Percentiles rank a stretch among this genome's conserved stretches.
phyloP scores from a whole-genome alignment of 2,113 vertebrate genomes.

The Pseudorectes ferrugineus region DNA sequence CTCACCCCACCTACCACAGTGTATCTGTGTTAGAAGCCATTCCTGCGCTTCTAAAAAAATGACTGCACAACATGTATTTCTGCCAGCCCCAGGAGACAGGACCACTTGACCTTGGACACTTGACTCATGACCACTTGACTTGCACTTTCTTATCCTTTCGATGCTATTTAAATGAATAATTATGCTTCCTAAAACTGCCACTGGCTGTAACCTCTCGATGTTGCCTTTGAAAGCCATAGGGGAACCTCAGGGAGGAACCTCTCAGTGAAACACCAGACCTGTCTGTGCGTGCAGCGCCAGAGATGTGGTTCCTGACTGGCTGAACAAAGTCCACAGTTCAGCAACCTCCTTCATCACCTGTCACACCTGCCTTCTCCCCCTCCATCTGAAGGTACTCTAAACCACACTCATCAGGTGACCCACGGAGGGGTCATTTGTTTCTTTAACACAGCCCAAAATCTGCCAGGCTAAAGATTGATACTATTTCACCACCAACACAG shows the following conservation, averaged over 20 bases:
- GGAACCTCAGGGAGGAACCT: background rate
- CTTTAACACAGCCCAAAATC: background rate
- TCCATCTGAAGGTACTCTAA: background rate
- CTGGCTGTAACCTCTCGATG: background rate
- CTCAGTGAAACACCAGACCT: background rate
- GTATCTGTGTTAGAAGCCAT: background rate
- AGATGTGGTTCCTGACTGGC: background rate
- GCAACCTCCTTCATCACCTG: background rate
- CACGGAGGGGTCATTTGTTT: background rate
- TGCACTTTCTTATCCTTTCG: fast-evolving
- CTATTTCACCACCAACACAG: background rate
- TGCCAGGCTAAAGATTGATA: background rate
- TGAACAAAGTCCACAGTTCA: background rate
- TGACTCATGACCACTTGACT: background rate
- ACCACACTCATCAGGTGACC: background rate
- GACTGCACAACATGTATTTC: fast-evolving
- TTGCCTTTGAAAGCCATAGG: background rate
- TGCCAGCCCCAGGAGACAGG: background rate
- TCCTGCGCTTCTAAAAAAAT: background rate
- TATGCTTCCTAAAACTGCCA: background rate
- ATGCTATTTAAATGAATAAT: background rate
- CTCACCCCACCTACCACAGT: background rate
- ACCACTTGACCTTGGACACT: background rate
- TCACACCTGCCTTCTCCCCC: background rate
- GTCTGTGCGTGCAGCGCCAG: fast-evolving